phyloP scores from a whole-genome alignment of 2,113 vertebrate genomes.

The Ceyx margarethae region DNA sequence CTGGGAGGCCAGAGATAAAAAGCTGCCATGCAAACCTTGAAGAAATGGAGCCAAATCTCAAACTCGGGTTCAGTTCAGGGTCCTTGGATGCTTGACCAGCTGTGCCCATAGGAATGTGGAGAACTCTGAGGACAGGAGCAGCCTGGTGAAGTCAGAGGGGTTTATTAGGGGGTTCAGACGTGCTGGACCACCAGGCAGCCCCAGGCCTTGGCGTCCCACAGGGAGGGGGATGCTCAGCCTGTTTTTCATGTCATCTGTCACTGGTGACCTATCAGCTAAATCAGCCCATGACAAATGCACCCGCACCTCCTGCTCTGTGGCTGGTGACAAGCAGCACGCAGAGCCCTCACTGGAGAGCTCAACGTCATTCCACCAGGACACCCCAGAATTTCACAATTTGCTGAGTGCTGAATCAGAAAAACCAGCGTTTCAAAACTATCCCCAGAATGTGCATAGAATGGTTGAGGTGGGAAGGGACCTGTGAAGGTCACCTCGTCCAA shows the following conservation, averaged over 20 bases:
- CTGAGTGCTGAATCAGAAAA: background rate
- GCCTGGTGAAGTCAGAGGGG: background rate
- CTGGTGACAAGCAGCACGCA: background rate
- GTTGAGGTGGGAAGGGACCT: background rate
- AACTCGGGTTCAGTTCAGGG: background rate
- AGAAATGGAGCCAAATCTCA: background rate
- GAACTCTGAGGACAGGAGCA: background rate
- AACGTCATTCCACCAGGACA: conserved; percentile 6
- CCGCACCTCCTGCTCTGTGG: conserved; percentile 18
- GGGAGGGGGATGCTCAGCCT: conserved; percentile 12
- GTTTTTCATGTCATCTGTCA: background rate
- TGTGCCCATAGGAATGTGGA: background rate
- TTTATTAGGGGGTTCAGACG: background rate
- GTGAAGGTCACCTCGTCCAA: background rate
- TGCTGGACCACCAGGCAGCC: conserved; percentile 7
- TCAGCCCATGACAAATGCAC: background rate
- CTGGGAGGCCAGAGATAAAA: background rate
- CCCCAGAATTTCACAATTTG: conserved; percentile 10
- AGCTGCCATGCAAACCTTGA: background rate
- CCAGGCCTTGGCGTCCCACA: background rate
- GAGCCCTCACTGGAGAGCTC: background rate
- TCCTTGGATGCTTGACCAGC: background rate
- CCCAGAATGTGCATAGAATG: background rate
- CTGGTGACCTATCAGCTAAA: background rate
- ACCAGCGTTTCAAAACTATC: background rate